These are phyloP conservation scores for Dromiciops gliroides DNA, from an alignment of 2,113 vertebrate species.

Conservation along the genomic window DNA sequence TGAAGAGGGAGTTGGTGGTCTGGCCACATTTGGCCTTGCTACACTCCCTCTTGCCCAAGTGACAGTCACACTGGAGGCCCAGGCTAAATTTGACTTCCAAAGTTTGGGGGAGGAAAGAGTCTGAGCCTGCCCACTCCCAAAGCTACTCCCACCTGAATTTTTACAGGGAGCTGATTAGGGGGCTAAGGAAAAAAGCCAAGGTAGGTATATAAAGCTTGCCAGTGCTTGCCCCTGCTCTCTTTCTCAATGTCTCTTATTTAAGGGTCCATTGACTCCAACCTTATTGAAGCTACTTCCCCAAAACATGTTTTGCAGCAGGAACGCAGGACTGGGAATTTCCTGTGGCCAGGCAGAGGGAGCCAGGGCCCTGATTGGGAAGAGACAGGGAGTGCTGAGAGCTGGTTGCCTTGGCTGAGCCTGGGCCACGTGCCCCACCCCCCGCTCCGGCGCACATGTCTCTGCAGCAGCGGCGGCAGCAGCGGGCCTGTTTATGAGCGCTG, in stretches of 20 bases:
- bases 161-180: not conserved
- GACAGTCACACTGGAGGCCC: not conserved
- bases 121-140: not conserved
- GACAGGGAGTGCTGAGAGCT: constrained; percentile 54
- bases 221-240: not conserved
- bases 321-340: constrained; percentile 79
- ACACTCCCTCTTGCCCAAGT: not conserved
- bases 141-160: not conserved
- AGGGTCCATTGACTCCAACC: constrained; percentile 15
- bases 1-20: not conserved
- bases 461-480: constrained; percentile 79
- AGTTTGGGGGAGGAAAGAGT: not conserved
- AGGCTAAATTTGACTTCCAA: too few species aligned
- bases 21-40: not conserved
- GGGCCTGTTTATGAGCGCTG: constrained; percentile 80
- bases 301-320: constrained; percentile 74
- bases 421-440: constrained; percentile 84
- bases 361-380: constrained; percentile 51
- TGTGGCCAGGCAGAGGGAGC: constrained; percentile 65
- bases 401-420: constrained; percentile 76
- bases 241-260: not conserved
- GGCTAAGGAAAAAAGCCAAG: not conserved
- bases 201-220: too few species aligned
- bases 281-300: constrained; percentile 59
- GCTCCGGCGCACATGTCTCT: constrained; percentile 83